phyloP scores from a whole-genome alignment of 2,888 invertebrate species.

The Fragum fragum region DNA sequence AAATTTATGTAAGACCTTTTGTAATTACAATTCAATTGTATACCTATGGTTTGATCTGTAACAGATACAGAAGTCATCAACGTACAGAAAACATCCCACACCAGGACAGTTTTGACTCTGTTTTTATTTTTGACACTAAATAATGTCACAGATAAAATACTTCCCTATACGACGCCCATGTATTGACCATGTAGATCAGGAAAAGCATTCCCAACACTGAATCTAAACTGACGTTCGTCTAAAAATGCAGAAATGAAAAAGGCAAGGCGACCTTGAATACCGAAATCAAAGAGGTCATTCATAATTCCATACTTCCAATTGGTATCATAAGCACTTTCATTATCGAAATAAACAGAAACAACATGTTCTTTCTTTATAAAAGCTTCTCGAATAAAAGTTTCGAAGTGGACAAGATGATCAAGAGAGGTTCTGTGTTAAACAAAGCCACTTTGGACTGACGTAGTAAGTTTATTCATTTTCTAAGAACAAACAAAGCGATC shows the following conservation, averaged over 20 bases:
- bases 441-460: too few relatives aligned
- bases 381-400: too few relatives aligned
- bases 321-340: conserved; percentile 46
- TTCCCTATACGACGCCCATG: conserved; percentile 25
- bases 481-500: too few relatives aligned
- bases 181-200: conserved; percentile 19
- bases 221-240: conserved; percentile 14
- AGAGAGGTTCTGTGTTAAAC: too few relatives aligned
- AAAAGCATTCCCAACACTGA: conserved; percentile 16
- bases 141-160: conserved; percentile 21
- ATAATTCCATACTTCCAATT: conserved; percentile 43
- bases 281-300: conserved; percentile 38
- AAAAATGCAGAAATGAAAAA: conserved; percentile 17
- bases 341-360: conserved; percentile 60
- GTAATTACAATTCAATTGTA: conserved; percentile 34
- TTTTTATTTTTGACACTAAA: conserved; percentile 30
- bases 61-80: conserved; percentile 34
- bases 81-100: conserved; percentile 28
- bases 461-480: too few relatives aligned
- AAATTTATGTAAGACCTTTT: conserved; percentile 29
- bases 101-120: conserved; percentile 7
- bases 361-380: conserved; percentile 62
- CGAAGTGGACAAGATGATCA: too few relatives aligned
- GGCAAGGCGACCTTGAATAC: not conserved
- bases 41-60: conserved; percentile 22